Evolutionary conservation across 2,888 invertebrate genomes (phyloP), one percentile per base, ranked within the genome.

Genomic region (Subacronicta megacephala): DNA sequence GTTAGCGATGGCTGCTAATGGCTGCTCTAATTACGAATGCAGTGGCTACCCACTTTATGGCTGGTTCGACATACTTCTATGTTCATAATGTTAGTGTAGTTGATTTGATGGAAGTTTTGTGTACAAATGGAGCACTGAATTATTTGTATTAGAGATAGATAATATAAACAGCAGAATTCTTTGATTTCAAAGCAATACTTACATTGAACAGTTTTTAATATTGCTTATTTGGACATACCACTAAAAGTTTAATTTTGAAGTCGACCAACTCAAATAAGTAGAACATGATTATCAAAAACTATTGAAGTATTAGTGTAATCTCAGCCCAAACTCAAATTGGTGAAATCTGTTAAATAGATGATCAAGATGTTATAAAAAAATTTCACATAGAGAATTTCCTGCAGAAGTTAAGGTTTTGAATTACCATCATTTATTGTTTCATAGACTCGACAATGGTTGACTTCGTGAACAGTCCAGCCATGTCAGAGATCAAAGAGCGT

Each of bases 401-500:
- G 2, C 2, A 0, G n/a, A 5, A 31, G n/a, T 31, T 6, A 9
- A 5, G 13, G 17, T 36, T 23, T 9, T 18, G 1, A 7, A 16
- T 1, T 20, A 26, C 2, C 10, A 2, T 18, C 3, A 6, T 16
- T 35, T 18, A 2, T 1, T 35, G 12, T 12, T 16, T 52, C 31
- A 10, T 89, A 98, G 98, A 98, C 88, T 95, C 96, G 58, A 96
- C 97, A 47, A 96, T 98, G 95, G 96, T 96, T 82, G 96, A 97
- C 83, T 98, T 97, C 85, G 96, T 97, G 72, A 96, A 96, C 84
- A 96, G 96, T 83, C 97, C 97, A 12, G 96, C 97, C 67, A 98
- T 98, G 98, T 91, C 95, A 51, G 97, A 97, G 91, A 97, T 98
- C 76, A 97, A 97, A 83, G 96, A 97, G 75, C 95, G 98, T 26